Percentiles rank a stretch among this genome's conserved stretches.
These are phyloP conservation scores for Raillietiella orientalis DNA, from an alignment of 2,888 invertebrate species.

Conservation along the genomic window DNA sequence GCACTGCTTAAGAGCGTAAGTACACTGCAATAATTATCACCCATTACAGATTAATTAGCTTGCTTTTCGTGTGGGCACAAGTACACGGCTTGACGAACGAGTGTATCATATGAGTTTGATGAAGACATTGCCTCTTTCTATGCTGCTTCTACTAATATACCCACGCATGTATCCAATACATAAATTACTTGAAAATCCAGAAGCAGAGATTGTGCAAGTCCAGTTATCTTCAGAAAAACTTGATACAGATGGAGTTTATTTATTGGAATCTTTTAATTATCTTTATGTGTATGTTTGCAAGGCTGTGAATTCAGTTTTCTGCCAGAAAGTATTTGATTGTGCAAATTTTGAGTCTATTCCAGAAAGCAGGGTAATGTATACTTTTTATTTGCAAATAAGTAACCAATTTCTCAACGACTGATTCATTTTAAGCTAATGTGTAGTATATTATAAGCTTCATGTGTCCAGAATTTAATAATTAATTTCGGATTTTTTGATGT, in stretches of 20 bases:
- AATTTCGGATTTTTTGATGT: too few relatives aligned
- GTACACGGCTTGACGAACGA: conserved; percentile 69
- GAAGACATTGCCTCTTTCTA: conserved; percentile 48
- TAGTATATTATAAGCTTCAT: neutral
- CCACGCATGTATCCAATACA: conserved; percentile 74
- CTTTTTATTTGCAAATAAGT: neutral
- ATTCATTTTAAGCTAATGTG: neutral
- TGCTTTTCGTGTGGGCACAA: conserved; percentile 59
- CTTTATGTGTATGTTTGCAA: conserved; percentile 57
- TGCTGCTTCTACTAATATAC: conserved; percentile 52
- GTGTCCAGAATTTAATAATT: neutral
- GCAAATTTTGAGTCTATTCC: conserved; percentile 32
- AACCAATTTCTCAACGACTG: conserved; percentile 6
- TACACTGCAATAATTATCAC: conserved; percentile 9
- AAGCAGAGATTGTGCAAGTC: conserved; percentile 18
- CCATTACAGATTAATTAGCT: conserved; percentile 21
- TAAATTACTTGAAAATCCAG: conserved; percentile 20
- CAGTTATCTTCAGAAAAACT: conserved; percentile 45
- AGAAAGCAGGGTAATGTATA: conserved; percentile 20
- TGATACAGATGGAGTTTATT: conserved; percentile 47
- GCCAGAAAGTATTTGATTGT: conserved; percentile 43
- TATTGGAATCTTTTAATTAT: conserved; percentile 53
- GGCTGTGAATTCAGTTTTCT: conserved; percentile 33
- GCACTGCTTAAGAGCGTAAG: conserved; percentile 56
- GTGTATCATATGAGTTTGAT: conserved; percentile 73